phyloP scores from a whole-genome alignment of 2,888 invertebrate genomes.

The Lysandra bellargus region DNA sequence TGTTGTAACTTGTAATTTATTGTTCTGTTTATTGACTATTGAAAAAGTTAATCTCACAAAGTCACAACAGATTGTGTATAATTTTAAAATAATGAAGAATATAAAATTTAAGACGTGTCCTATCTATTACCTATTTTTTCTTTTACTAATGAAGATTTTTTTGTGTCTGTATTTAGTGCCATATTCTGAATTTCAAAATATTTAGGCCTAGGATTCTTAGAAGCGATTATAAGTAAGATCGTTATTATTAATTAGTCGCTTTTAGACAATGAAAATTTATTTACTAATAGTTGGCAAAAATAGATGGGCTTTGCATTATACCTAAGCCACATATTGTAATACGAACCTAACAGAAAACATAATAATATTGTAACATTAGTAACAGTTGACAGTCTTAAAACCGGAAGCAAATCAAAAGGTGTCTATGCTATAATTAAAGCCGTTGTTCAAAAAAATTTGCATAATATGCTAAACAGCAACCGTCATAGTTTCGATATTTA shows the following conservation, averaged over 20 bases:
- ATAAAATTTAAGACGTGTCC: too few relatives aligned
- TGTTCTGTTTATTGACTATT: slow-evolving; percentile 35
- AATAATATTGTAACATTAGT: not conserved
- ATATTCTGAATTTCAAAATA: too few relatives aligned
- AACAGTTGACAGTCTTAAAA: slow-evolving; percentile 6
- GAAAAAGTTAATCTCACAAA: slow-evolving; percentile 10
- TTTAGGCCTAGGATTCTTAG: too few relatives aligned
- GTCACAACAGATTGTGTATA: not conserved
- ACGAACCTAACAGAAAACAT: not conserved
- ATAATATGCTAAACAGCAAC: slow-evolving; percentile 74
- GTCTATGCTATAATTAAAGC: slow-evolving; percentile 24
- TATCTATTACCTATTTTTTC: too few relatives aligned
- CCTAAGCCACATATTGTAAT: too few relatives aligned
- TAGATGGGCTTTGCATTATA: too few relatives aligned
- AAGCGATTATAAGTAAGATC: too few relatives aligned
- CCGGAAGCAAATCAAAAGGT: slow-evolving; percentile 21
- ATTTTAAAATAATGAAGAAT: not conserved
- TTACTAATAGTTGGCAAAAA: too few relatives aligned
- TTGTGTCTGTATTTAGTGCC: too few relatives aligned
- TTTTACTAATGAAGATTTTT: too few relatives aligned
- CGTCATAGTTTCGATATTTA: slow-evolving; percentile 79
- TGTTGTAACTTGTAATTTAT: slow-evolving; percentile 37
- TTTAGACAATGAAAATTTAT: too few relatives aligned
- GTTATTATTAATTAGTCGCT: too few relatives aligned
- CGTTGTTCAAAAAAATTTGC: slow-evolving; percentile 46